Percentiles rank a stretch among this genome's conserved stretches.
phyloP scores from a whole-genome alignment of 2,797 vertebrate species.

The Alexandromys oeconomus region DNA sequence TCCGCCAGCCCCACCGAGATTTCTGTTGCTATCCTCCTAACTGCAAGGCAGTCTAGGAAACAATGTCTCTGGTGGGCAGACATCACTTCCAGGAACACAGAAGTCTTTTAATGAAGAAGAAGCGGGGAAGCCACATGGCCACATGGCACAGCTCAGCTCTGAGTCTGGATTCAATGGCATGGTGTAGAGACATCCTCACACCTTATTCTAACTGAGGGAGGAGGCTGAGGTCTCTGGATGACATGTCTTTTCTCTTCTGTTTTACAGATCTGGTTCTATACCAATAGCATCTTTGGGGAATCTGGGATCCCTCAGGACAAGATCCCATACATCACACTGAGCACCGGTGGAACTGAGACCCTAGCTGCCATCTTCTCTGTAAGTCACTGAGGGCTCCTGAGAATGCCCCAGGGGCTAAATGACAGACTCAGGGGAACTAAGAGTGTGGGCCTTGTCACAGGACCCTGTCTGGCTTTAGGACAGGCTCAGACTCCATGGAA shows the following conservation, averaged over 20 bases:
- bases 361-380: constrained; percentile 94
- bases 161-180: neutral
- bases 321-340: constrained; percentile 95
- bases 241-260: neutral
- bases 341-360: constrained; percentile 93
- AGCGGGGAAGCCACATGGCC: neutral
- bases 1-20: neutral
- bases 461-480: neutral
- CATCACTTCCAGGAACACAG: rapidly evolving
- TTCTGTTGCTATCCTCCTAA: neutral
- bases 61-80: no score
- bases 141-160: rapidly evolving
- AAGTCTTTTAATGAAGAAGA: neutral
- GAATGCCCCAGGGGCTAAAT: rapidly evolving
- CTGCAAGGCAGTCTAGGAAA: neutral
- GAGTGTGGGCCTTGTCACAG: neutral
- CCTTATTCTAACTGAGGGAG: neutral
- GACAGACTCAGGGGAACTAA: neutral
- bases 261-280: constrained; percentile 97
- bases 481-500: neutral
- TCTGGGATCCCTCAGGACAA: constrained; percentile 90
- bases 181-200: neutral
- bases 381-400: constrained; percentile 84
- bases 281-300: constrained; percentile 93
- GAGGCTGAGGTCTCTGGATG: neutral